Evolutionary conservation across 2,113 vertebrate species (phyloP).

Genomic region (Laticauda colubrina): DNA sequence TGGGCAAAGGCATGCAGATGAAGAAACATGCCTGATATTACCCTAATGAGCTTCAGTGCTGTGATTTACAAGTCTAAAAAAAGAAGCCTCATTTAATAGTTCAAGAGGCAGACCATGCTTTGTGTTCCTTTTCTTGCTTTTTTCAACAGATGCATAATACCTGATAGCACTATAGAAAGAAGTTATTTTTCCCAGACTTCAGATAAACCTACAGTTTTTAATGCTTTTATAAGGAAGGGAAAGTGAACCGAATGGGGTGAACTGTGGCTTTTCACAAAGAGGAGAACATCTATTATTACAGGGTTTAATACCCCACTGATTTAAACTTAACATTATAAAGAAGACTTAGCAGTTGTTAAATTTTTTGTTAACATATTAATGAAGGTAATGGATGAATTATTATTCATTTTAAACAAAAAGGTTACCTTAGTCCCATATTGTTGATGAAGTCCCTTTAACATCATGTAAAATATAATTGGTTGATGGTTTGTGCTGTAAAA

Average conservation of each 20-base stretch:
- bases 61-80: background rate
- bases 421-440: slow-evolving; percentile 31
- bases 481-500: slow-evolving; percentile 11
- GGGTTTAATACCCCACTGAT: slow-evolving; percentile 42
- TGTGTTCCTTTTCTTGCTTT: background rate
- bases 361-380: slow-evolving; percentile 44
- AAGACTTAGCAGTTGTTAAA: slow-evolving; percentile 48
- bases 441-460: slow-evolving; percentile 24
- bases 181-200: background rate
- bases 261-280: slow-evolving; percentile 50
- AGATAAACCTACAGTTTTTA: slow-evolving; percentile 38
- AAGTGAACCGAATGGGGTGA: slow-evolving; percentile 43
- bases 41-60: background rate
- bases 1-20: background rate
- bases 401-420: slow-evolving; percentile 48
- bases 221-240: slow-evolving; percentile 35
- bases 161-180: slow-evolving; percentile 18
- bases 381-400: slow-evolving; percentile 54
- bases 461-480: slow-evolving; percentile 27
- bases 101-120: slow-evolving; percentile 1
- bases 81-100: background rate
- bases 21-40: background rate
- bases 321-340: slow-evolving; percentile 47
- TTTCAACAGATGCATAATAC: background rate
- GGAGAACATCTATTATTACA: slow-evolving; percentile 36